Evolutionary conservation across 2,113 vertebrate species (phyloP).

Genomic region (Pituophis catenifer): DNA sequence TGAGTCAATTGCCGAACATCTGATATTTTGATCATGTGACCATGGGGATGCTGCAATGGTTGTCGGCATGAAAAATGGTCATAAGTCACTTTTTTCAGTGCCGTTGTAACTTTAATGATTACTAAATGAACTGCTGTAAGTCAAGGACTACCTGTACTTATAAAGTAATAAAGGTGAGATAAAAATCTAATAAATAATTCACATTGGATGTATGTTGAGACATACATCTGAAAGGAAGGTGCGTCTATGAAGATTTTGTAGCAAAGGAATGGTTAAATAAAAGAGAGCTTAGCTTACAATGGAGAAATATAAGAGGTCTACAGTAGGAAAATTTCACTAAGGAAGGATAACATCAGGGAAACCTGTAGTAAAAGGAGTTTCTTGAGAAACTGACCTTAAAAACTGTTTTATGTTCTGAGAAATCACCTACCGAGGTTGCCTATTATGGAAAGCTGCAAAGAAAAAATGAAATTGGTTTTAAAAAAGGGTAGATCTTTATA

Average conservation of each 20-base stretch:
- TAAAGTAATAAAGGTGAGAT: neutral
- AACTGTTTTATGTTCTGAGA: neutral
- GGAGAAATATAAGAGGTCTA: neutral
- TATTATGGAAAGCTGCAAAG: neutral
- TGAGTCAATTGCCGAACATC: neutral
- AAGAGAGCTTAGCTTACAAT: neutral
- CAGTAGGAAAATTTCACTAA: neutral
- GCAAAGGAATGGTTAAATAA: neutral
- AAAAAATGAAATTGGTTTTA: neutral
- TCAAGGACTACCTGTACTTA: neutral
- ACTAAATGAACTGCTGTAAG: neutral
- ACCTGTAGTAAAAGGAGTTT: neutral
- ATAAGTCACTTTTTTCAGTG: neutral
- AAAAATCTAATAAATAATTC: neutral
- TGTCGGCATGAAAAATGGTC: neutral
- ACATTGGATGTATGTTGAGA: neutral
- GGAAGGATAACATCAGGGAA: neutral
- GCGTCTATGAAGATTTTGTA: neutral
- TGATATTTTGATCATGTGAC: neutral
- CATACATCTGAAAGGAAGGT: neutral
- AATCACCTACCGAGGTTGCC: neutral
- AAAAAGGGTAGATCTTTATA: neutral
- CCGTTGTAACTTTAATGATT: neutral
- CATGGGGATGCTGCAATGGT: neutral
- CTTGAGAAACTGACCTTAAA: neutral